These are phyloP conservation scores for Brachyhypopomus gauderio DNA, from an alignment of 2,113 vertebrate genomes.

Conservation along the genomic window DNA sequence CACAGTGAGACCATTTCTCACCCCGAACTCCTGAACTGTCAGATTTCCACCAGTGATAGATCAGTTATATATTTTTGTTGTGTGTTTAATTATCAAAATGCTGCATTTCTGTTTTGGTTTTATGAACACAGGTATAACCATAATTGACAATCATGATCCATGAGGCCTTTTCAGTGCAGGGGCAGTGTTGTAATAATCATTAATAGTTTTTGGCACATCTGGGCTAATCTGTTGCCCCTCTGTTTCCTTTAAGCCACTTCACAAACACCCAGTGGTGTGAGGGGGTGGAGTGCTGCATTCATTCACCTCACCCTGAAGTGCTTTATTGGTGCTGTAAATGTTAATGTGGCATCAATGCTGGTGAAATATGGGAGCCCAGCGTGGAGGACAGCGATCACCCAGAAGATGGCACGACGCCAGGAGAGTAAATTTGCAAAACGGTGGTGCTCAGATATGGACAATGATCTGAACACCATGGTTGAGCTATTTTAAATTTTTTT, in stretches of 20 bases:
- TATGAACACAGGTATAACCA: not conserved
- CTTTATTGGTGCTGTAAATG: slow-evolving; percentile 6
- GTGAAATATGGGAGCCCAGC: not conserved
- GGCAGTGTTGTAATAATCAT: not conserved
- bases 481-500: no score
- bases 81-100: no score
- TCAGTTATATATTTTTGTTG: no score
- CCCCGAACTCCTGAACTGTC: not conserved
- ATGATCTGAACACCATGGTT: no score
- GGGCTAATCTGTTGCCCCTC: not conserved
- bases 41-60: not conserved
- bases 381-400: slow-evolving; percentile 6
- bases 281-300: not conserved
- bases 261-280: not conserved
- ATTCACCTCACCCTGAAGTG: not conserved
- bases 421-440: slow-evolving; percentile 1
- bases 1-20: not conserved
- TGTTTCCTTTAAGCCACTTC: not conserved
- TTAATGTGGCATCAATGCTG: slow-evolving; percentile 7
- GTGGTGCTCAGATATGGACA: not conserved
- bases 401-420: slow-evolving; percentile 1
- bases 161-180: not conserved
- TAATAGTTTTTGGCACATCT: not conserved
- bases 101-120: no score
- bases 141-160: not conserved